Evolutionary conservation across 2,888 invertebrate genomes (phyloP), one percentile per base, ranked within the genome.

Genomic region (Nymphalis urticae): DNA sequence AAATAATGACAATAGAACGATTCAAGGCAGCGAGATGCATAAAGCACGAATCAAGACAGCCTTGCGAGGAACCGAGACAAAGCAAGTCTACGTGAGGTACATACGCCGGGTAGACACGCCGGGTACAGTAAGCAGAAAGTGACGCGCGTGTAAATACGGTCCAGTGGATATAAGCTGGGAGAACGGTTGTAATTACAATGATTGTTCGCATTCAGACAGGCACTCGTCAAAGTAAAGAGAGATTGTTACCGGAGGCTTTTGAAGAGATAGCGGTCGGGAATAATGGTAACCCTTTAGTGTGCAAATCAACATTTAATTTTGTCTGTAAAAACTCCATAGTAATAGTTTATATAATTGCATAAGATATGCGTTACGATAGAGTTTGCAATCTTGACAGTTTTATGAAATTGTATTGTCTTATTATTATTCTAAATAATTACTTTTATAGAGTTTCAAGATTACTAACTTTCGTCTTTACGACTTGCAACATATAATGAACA

Each of bases 191-290:
- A 79, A 81, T 80, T 80, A 79, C 77, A 65, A 69, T 69, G 77
- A 81, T 79, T 79, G 78, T 77, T 76, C 73, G 73, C 73, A 75
- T 74, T 75, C 72, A 73, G 71, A 74, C 70, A 70, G 71, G 70
- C 71, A 70, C 74, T 73, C 74, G 76, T 75, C 75, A 75, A 75
- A 76, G 75, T 71, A 69, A 73, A 75, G 74, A 73, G 72, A 72
- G 74, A 75, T 75, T 74, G 73, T 73, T 71, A 66, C 58, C 72
- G 69, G 67, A 72, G 75, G 72, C 72, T 71, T 75, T 74, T 76
- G 73, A 75, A 73, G 73, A 71, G 75, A 73, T 70, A 73, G 73
- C 75, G 72, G 69, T 61, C 69, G 72, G 70, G 73, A 69, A 74
- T 76, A 76, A 76, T 74, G 68, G 74, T 68, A 64, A 73, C 68